Percentiles rank a stretch among this genome's conserved stretches.
Conservation (phyloP, 1,140 invertebrate species). For the Pachyrhynchus sulphureomaculatus region DNA sequence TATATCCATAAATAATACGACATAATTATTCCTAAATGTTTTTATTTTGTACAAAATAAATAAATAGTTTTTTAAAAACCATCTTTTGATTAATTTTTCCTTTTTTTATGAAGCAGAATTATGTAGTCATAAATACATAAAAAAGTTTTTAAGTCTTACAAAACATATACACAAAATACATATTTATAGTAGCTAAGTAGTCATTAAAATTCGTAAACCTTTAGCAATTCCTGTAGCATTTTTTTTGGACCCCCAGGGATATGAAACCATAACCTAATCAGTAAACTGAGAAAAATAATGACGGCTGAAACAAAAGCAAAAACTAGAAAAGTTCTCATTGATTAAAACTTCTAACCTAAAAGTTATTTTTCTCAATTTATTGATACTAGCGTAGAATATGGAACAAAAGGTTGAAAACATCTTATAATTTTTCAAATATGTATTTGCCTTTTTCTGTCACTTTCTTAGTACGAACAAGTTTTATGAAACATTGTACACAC, state of each 20-base stretch:
- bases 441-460: too few species aligned
- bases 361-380: too few species aligned
- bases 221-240: neutral
- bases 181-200: slow-evolving; percentile 14
- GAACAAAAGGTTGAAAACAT: too few species aligned
- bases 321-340: too few species aligned
- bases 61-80: slow-evolving; percentile 33
- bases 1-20: neutral
- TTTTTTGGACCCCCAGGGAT: slow-evolving; percentile 14
- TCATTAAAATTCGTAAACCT: slow-evolving; percentile 15
- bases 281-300: too few species aligned
- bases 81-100: slow-evolving; percentile 16
- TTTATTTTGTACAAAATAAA: slow-evolving; percentile 35
- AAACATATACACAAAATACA: slow-evolving; percentile 38
- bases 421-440: too few species aligned
- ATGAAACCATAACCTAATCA: too few species aligned
- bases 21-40: slow-evolving; percentile 17
- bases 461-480: too few species aligned
- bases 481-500: too few species aligned
- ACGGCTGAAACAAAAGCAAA: too few species aligned
- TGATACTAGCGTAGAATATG: too few species aligned
- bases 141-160: slow-evolving; percentile 23
- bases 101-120: slow-evolving; percentile 16
- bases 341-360: too few species aligned
- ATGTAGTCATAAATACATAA: slow-evolving; percentile 11